phyloP scores from a whole-genome alignment of 2,888 invertebrate genomes.

The Amaurobius ferox region DNA sequence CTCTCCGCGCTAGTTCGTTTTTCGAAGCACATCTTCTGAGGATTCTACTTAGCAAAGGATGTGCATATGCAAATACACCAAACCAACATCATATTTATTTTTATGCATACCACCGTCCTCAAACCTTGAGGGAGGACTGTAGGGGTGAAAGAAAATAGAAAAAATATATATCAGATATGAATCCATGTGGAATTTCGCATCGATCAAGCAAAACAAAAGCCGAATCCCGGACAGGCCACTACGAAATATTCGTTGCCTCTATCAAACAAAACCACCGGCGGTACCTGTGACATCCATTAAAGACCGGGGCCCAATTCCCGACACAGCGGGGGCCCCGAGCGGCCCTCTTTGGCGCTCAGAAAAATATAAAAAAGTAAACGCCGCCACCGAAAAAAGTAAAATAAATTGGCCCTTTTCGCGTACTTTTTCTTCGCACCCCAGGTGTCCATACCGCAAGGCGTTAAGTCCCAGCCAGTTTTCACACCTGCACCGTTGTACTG shows the following conservation, averaged over 20 bases:
- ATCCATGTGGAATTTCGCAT: slow-evolving; percentile 40
- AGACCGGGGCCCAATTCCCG: slow-evolving; percentile 70
- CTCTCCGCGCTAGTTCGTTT: too few species aligned
- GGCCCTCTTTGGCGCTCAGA: slow-evolving; percentile 47
- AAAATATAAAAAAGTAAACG: slow-evolving; percentile 31
- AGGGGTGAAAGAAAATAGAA: too few species aligned
- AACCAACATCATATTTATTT: background rate
- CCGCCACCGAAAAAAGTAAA: slow-evolving; percentile 69
- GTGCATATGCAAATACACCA: background rate
- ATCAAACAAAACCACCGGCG: slow-evolving; percentile 36
- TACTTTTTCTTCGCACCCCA: slow-evolving; percentile 47
- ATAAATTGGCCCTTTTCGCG: slow-evolving; percentile 51
- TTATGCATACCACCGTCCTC: background rate
- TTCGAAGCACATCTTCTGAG: too few species aligned
- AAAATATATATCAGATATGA: background rate
- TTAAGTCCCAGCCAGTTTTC: slow-evolving; percentile 67
- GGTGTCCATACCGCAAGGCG: slow-evolving; percentile 67
- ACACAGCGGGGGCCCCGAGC: slow-evolving; percentile 48
- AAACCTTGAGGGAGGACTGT: background rate
- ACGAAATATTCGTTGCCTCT: slow-evolving; percentile 14
- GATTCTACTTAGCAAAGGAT: background rate
- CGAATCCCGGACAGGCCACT: background rate
- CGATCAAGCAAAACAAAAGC: slow-evolving; percentile 39
- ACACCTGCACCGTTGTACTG: slow-evolving; percentile 55
- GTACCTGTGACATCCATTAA: slow-evolving; percentile 66